A percentile compares a stretch with the other conserved stretches of the same genome.
phyloP scores from a whole-genome alignment of 2,113 vertebrate species.

The Dasypus novemcinctus region DNA sequence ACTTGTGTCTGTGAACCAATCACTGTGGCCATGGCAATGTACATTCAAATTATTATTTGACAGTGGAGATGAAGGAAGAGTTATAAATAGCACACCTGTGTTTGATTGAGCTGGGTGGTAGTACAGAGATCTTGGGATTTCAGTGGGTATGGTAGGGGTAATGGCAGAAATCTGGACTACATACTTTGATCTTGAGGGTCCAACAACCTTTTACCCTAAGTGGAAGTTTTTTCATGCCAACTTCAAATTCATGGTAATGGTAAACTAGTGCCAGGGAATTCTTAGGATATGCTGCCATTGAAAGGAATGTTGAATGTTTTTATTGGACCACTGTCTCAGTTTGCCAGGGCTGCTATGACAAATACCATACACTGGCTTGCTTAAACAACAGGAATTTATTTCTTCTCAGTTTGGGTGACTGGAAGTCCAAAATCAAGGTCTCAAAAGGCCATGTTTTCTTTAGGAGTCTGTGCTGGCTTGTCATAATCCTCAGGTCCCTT shows the following conservation, averaged over 20 bases:
- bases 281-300: background rate
- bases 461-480: too few species aligned
- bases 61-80: background rate
- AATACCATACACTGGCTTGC: too few species aligned
- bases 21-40: too few species aligned
- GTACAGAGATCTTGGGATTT: background rate
- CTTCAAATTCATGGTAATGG: background rate
- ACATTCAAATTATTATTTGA: background rate
- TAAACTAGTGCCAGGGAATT: background rate
- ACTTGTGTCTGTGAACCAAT: rapidly evolving
- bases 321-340: background rate
- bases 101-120: background rate
- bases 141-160: background rate
- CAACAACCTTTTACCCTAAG: background rate
- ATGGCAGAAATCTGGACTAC: background rate
- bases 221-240: background rate
- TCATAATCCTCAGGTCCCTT: too few species aligned
- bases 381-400: too few species aligned
- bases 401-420: too few species aligned
- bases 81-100: background rate
- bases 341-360: too few species aligned
- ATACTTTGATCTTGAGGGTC: background rate
- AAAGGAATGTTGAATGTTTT: background rate
- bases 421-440: too few species aligned
- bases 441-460: too few species aligned